Percentiles rank a stretch among this genome's conserved stretches.
Conservation (phyloP, 2,113 vertebrate genomes). For the Limnothrissa miodon region DNA sequence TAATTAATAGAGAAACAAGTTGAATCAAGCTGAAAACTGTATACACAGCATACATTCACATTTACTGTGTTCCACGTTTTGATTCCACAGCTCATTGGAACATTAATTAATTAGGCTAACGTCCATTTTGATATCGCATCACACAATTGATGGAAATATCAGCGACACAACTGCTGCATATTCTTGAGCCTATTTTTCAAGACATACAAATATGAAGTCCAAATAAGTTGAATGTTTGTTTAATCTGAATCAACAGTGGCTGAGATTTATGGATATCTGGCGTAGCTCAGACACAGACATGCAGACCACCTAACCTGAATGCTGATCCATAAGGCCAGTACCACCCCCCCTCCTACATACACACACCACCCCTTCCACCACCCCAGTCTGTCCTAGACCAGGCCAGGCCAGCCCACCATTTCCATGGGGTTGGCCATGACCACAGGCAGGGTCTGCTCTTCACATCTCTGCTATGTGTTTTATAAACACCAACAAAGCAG, state of each 20-base stretch:
- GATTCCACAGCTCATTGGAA: too few species aligned
- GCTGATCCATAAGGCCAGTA: background rate
- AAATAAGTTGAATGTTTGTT: background rate
- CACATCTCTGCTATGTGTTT: background rate
- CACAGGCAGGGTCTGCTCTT: slow-evolving; percentile 3
- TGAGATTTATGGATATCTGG: background rate
- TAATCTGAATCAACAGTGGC: background rate
- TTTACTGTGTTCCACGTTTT: too few species aligned
- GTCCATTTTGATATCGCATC: too few species aligned
- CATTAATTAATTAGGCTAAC: too few species aligned
- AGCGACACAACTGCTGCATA: too few species aligned
- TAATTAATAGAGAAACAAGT: background rate
- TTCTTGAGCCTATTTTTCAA: too few species aligned
- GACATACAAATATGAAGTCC: too few species aligned
- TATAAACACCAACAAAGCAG: slow-evolving; percentile 16
- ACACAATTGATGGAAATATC: too few species aligned
- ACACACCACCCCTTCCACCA: background rate
- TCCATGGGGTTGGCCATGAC: background rate
- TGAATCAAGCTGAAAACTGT: too few species aligned
- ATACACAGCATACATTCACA: too few species aligned
- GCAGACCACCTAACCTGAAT: background rate
- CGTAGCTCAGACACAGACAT: background rate
- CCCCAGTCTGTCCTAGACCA: too few species aligned
- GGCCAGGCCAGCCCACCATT: background rate
- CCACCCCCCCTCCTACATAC: background rate